Evolutionary conservation across 2,113 vertebrate species (phyloP).

Genomic region (Myodes glareolus): DNA sequence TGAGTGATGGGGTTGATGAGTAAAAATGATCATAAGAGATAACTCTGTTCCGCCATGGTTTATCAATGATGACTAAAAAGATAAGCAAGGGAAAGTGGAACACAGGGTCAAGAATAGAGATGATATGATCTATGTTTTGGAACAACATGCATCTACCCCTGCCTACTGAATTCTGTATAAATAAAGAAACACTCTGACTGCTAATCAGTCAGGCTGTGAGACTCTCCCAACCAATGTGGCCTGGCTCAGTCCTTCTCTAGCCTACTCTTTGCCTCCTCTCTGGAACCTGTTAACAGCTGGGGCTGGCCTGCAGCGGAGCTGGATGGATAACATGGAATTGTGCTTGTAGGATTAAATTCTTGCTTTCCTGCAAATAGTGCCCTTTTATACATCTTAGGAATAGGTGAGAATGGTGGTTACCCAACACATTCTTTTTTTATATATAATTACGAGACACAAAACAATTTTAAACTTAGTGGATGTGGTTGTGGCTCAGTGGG

Average conservation of each 20-base stretch:
- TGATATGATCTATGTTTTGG: background rate
- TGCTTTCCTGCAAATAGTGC: background rate
- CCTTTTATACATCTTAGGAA: background rate
- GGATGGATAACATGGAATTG: background rate
- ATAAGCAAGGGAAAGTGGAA: background rate
- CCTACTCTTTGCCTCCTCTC: background rate
- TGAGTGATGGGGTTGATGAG: background rate
- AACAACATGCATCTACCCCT: background rate
- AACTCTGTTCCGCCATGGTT: too few relatives aligned
- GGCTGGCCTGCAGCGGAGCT: background rate
- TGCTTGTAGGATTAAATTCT: background rate
- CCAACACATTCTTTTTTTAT: background rate
- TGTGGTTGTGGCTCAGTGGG: background rate
- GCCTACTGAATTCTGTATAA: background rate
- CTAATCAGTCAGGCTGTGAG: background rate
- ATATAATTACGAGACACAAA: background rate
- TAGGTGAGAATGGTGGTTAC: background rate
- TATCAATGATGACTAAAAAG: too few relatives aligned
- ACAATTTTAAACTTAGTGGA: background rate
- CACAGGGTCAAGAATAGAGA: background rate
- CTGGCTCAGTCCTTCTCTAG: background rate
- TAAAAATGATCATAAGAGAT: background rate
- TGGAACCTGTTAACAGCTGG: background rate
- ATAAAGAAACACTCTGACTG: background rate
- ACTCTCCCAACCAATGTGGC: background rate